phyloP scores from a whole-genome alignment of 2,888 invertebrate species.

The Rhaphigaster nebulosa region DNA sequence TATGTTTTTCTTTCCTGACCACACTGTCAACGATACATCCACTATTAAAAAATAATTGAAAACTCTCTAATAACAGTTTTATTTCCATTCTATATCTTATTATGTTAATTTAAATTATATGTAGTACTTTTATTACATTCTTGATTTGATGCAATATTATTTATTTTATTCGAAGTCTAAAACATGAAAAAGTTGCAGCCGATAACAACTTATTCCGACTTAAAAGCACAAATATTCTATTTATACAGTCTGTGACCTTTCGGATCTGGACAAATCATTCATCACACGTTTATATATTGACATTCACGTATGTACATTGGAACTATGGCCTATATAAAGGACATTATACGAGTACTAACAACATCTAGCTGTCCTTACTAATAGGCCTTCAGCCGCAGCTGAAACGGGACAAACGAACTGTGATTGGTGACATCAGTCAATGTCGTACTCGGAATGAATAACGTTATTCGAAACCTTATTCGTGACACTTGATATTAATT shows the following conservation, averaged over 20 bases:
- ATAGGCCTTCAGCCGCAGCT: background rate
- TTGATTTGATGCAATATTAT: background rate
- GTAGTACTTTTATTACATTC: no score
- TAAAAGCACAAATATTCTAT: background rate
- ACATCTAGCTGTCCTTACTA: conserved; percentile 12
- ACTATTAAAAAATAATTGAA: no score
- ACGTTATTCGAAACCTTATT: conserved; percentile 22
- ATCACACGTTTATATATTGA: conserved; percentile 11
- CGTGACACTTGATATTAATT: conserved; percentile 24
- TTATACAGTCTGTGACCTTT: background rate
- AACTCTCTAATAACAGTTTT: no score
- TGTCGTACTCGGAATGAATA: background rate
- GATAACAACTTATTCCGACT: background rate
- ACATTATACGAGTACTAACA: conserved; percentile 10
- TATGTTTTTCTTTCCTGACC: no score
- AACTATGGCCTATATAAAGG: conserved; percentile 32
- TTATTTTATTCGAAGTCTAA: background rate
- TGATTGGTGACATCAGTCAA: conserved; percentile 35
- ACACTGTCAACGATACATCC: no score
- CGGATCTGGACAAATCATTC: background rate
- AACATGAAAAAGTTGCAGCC: background rate
- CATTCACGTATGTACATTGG: background rate
- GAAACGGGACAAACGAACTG: background rate
- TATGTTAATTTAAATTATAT: no score
- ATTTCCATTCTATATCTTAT: no score